Base-by-base conservation (phyloP, 2,113 vertebrate genomes). In the Loxodonta africana region DNA sequence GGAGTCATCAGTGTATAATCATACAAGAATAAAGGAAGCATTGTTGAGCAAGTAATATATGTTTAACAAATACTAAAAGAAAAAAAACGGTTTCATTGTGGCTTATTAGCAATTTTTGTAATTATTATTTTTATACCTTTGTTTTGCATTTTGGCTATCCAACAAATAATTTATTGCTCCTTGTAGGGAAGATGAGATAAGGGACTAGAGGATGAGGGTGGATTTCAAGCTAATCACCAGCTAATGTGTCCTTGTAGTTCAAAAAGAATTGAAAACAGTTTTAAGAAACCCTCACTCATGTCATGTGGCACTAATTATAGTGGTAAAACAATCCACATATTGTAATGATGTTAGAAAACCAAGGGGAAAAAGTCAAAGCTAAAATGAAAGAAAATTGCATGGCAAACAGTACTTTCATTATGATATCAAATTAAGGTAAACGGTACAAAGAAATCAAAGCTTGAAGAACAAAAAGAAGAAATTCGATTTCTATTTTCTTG, bases 151-250 rank as follows among this genome's bases (percentile, higher is more conserved):
- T 78, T 93, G 63, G 8, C 28, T 3, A 76, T 69, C 51, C 8
- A 67, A 81, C 8, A 92, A 62, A 15, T 60, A 88, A 94, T 63
- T 88, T 5, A 83, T 71, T 77, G 41, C 46, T 83, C 25, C 28
- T 46, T 81, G 4, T 62, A 93, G 25, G 21, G 30, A 83, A 51
- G 69, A 25, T n/a, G n/a, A 87, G 37, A 60, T 26, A 92, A 83
- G 41, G 18, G 9, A 11, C 6, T 46, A 62, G 91, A 86, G 76
- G 44, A 62, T 89, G 33, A 96, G 7, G 1, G n/a, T 77, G 44
- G 74, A 71, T 93, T 93, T 96, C 51, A 95, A 46, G 90, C 81
- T 92, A 93, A 95, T 81, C 93, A 73, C 28, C 62, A 96, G n/a
- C n/a, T 74, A 95, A 87, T 77, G 21, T 84, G 81, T 84, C 41